A percentile compares a stretch with the other conserved stretches of the same genome.
These are phyloP conservation scores for Sternarchorhynchus goeldii DNA, from an alignment of 2,797 vertebrate species.

Conservation along the genomic window DNA sequence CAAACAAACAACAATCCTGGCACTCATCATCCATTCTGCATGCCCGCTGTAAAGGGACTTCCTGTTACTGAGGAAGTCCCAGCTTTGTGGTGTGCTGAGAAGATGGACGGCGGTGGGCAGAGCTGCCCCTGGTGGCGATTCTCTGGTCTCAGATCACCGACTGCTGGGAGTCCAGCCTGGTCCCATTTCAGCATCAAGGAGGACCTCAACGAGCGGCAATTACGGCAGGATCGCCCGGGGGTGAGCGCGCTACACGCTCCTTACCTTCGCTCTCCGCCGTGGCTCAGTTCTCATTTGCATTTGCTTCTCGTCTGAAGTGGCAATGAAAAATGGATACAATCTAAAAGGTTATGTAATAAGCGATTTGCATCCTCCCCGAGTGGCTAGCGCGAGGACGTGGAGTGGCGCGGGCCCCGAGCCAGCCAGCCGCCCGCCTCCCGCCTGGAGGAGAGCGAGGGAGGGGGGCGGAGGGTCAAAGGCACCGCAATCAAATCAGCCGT, in stretches of 20 bases:
- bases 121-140: constrained; percentile 63
- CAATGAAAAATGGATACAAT: constrained; percentile 55
- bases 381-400: constrained; percentile 34
- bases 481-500: constrained; percentile 59
- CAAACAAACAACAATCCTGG: not conserved
- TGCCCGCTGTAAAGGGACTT: constrained; percentile 50
- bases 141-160: constrained; percentile 71
- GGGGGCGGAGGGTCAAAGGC: constrained; percentile 53
- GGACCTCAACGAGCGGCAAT: constrained; percentile 67
- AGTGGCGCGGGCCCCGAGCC: constrained; percentile 33
- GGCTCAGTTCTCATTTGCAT: constrained; percentile 54
- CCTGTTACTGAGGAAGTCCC: constrained; percentile 57
- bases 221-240: constrained; percentile 45
- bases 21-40: no score
- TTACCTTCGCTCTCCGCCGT: constrained; percentile 56
- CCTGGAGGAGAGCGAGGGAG: constrained; percentile 46
- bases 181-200: constrained; percentile 67
- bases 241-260: constrained; percentile 18
- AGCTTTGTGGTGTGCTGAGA: constrained; percentile 66
- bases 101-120: constrained; percentile 66
- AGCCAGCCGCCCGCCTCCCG: constrained; percentile 43
- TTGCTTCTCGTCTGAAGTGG: constrained; percentile 53
- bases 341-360: constrained; percentile 59
- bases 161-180: constrained; percentile 65
- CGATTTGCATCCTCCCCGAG: constrained; percentile 50